Percentiles rank a stretch among this genome's conserved stretches.
These are phyloP conservation scores for Alcis repandata DNA, from an alignment of 2,888 invertebrate species.

Conservation along the genomic window DNA sequence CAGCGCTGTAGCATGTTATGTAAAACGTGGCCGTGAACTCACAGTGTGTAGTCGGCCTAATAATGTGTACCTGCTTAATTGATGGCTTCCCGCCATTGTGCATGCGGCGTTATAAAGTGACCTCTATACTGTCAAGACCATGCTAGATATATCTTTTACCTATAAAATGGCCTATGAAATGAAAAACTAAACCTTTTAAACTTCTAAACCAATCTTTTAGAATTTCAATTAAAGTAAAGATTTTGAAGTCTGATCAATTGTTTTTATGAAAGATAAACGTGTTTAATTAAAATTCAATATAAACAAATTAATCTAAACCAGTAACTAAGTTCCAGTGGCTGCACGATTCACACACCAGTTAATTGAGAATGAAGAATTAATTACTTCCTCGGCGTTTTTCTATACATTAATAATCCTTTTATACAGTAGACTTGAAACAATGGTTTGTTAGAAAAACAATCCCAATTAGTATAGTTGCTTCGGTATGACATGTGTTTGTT, in stretches of 20 bases:
- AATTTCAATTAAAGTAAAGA: not conserved
- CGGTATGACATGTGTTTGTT: slow-evolving; percentile 40
- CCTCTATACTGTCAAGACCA: slow-evolving; percentile 16
- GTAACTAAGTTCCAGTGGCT: slow-evolving; percentile 23
- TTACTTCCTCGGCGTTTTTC: slow-evolving; percentile 65
- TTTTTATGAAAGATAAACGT: not conserved
- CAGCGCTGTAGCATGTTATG: slow-evolving; percentile 25
- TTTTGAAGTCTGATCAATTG: not conserved
- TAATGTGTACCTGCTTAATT: slow-evolving; percentile 62
- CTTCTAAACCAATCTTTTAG: no score
- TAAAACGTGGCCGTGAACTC: slow-evolving; percentile 70
- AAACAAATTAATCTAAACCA: slow-evolving; percentile 22
- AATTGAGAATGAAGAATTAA: slow-evolving; percentile 49
- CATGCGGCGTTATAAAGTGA: slow-evolving; percentile 31
- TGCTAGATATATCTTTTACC: not conserved
- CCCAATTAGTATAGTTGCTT: slow-evolving; percentile 42
- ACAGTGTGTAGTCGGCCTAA: slow-evolving; percentile 54
- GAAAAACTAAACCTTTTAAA: no score
- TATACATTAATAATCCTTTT: slow-evolving; percentile 55
- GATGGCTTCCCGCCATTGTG: slow-evolving; percentile 67
- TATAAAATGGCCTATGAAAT: not conserved
- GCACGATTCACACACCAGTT: slow-evolving; percentile 48
- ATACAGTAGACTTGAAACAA: slow-evolving; percentile 59
- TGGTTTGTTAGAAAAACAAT: slow-evolving; percentile 67
- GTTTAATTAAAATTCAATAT: not conserved